These are phyloP conservation scores for Nematolebias whitei DNA, from an alignment of 2,113 vertebrate genomes.

Conservation along the genomic window DNA sequence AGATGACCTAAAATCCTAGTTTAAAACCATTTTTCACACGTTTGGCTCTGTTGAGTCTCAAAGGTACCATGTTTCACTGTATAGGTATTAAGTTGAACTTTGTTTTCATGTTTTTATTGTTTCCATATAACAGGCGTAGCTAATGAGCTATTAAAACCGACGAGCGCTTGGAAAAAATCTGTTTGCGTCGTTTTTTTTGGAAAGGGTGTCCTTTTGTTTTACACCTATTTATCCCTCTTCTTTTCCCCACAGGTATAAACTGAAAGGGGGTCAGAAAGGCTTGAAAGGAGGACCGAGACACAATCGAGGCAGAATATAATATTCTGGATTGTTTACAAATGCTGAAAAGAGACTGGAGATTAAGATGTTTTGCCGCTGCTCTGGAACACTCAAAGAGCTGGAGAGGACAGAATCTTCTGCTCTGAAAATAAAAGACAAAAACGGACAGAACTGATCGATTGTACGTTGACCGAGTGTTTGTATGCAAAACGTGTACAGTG, in stretches of 20 bases:
- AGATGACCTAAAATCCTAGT: constrained; percentile 30
- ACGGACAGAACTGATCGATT: constrained; percentile 49
- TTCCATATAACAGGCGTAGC: constrained; percentile 24
- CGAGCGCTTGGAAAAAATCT: constrained; percentile 1
- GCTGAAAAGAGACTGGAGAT: constrained; percentile 85
- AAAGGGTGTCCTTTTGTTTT: constrained; percentile 3
- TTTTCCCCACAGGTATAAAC: constrained; percentile 76
- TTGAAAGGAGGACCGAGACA: constrained; percentile 53
- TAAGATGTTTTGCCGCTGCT: constrained; percentile 92
- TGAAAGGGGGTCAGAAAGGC: constrained; percentile 43
- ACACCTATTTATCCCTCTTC: background rate
- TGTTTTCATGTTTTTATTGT: constrained; percentile 10
- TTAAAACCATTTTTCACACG: constrained; percentile 32
- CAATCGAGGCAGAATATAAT: constrained; percentile 78
- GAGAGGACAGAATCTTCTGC: constrained; percentile 68
- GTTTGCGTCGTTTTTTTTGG: background rate
- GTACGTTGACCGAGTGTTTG: constrained; percentile 69
- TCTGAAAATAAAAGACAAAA: constrained; percentile 28
- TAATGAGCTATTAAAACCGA: constrained; percentile 1
- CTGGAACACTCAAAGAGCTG: constrained; percentile 89
- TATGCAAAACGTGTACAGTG: constrained; percentile 75
- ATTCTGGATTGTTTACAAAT: constrained; percentile 97
- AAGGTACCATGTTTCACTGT: constrained; percentile 52
- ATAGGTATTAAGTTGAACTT: constrained; percentile 30
- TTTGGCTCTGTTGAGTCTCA: constrained; percentile 59